Percentiles rank a stretch among this genome's conserved stretches.
Conservation (phyloP, 2,888 invertebrate species). For the Protodeltote pygarga region DNA sequence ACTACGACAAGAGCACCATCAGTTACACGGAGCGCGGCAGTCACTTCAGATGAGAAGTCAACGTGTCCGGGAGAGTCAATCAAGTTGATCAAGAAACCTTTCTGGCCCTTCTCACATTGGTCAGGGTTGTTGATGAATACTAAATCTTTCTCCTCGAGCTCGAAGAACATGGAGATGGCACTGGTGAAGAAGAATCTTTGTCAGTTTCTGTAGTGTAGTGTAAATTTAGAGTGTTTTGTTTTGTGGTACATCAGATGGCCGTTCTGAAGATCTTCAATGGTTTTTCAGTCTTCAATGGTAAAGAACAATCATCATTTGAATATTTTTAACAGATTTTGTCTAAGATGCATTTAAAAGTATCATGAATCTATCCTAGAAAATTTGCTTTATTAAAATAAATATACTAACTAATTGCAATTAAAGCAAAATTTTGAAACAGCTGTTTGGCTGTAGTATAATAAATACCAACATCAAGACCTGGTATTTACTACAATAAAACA, state of each 20-base stretch:
- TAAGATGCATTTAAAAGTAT: too few relatives aligned
- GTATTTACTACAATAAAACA: too few relatives aligned
- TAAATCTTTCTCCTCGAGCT: conserved; percentile 97
- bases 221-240: not conserved
- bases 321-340: not conserved
- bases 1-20: conserved; percentile 99
- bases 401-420: too few relatives aligned
- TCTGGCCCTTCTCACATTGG: conserved; percentile 95
- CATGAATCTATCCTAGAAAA: too few relatives aligned
- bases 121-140: conserved; percentile 96
- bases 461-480: too few relatives aligned
- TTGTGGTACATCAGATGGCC: conserved; percentile 82
- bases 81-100: conserved; percentile 99
- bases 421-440: too few relatives aligned
- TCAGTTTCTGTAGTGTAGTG: conserved; percentile 1
- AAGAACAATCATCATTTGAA: conserved; percentile 85
- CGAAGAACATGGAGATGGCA: conserved; percentile 99
- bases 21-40: conserved; percentile 99
- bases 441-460: too few relatives aligned
- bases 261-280: conserved; percentile 84
- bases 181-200: conserved; percentile 79
- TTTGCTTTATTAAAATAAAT: too few relatives aligned
- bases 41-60: conserved; percentile 99
- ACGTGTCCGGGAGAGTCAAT: conserved; percentile 99
- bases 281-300: conserved; percentile 77